Percentiles rank a stretch among this genome's conserved stretches.
Conservation (phyloP, 2,797 vertebrate species). For the Myotis findleyi region DNA sequence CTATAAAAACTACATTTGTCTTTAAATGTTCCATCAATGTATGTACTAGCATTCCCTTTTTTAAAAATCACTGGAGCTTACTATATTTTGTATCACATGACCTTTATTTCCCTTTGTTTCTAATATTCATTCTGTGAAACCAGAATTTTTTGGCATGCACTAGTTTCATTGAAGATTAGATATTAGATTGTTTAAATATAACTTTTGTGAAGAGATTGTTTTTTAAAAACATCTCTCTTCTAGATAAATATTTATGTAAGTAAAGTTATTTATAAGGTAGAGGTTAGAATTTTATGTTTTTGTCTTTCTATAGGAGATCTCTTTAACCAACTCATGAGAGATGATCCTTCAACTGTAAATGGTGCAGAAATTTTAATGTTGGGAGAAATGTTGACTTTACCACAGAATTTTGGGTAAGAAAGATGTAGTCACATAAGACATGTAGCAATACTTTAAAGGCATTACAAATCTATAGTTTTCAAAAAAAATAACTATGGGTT, state of each 20-base stretch:
- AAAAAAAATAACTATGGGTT: conserved; percentile 11
- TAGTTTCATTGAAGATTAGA: conserved; percentile 46
- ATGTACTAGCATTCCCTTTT: conserved; percentile 42
- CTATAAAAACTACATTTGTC: conserved; percentile 30
- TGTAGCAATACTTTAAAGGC: neutral
- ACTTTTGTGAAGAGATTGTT: neutral
- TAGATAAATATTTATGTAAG: neutral
- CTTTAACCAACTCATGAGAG: conserved; percentile 95
- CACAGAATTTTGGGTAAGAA: conserved; percentile 98
- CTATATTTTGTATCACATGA: conserved; percentile 34
- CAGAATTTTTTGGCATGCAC: neutral
- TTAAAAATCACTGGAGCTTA: conserved; percentile 7
- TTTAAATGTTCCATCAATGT: neutral
- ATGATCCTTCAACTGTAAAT: conserved; percentile 97
- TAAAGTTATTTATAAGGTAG: conserved; percentile 26
- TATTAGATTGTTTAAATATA: conserved; percentile 1
- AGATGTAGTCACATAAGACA: neutral
- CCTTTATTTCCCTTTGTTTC: conserved; percentile 20
- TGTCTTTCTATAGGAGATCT: conserved; percentile 90
- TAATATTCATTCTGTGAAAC: conserved; percentile 22
- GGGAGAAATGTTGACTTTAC: conserved; percentile 98
- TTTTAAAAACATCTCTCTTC: neutral
- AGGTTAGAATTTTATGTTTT: conserved; percentile 69
- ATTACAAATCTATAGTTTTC: conserved; percentile 10
- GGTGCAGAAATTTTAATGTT: conserved; percentile 96